A percentile compares a stretch with the other conserved stretches of the same genome.
Conservation (phyloP, 2,797 vertebrate genomes). For the Tinamus major region DNA sequence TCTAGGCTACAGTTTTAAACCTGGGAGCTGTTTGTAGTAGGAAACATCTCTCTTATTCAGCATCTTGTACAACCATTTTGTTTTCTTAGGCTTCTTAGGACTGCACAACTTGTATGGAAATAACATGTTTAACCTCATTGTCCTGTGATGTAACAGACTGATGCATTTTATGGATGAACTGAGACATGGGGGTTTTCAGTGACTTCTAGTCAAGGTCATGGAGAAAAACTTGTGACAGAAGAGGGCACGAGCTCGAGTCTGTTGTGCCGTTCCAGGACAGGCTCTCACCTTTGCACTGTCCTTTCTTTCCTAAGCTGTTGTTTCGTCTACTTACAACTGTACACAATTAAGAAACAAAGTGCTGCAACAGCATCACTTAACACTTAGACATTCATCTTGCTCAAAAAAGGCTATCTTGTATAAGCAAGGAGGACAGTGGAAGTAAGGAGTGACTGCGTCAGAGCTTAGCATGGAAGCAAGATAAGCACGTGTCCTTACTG, state of each 20-base stretch:
- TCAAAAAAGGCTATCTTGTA: background rate
- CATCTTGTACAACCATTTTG: background rate
- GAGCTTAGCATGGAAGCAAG: background rate
- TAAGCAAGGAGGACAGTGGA: background rate
- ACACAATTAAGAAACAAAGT: constrained; percentile 35
- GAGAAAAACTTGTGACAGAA: constrained; percentile 2
- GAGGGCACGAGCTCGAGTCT: background rate
- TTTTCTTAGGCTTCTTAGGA: background rate
- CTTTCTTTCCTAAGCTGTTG: constrained; percentile 3
- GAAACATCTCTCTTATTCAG: background rate
- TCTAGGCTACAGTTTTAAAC: background rate
- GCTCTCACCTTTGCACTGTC: background rate
- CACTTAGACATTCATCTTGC: constrained; percentile 27
- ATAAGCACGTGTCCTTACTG: background rate
- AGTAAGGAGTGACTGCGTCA: background rate
- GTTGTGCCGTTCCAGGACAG: background rate
- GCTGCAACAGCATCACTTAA: constrained; percentile 37
- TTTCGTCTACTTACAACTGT: background rate
- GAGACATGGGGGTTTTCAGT: background rate
- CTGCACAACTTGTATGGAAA: background rate
- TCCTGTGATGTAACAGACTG: background rate
- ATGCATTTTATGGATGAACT: background rate
- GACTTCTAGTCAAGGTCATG: background rate
- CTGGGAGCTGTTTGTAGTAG: background rate
- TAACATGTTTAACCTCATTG: background rate